Conservation (phyloP, 2,113 vertebrate genomes). For the Pholis gunnellus region DNA sequence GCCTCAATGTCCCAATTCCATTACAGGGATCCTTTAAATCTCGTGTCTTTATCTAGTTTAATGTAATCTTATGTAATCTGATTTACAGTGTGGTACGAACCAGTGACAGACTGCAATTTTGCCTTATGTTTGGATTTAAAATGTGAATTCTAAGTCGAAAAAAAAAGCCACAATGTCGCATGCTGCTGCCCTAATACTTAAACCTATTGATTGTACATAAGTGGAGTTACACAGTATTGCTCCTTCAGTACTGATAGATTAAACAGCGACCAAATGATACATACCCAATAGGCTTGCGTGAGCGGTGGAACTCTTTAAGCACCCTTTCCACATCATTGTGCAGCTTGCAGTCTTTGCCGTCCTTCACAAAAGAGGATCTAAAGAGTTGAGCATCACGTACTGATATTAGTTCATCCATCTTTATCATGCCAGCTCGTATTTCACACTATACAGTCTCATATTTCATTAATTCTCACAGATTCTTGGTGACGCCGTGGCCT, state of each 20-base stretch:
- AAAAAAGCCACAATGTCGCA: neutral
- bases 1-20: conserved; percentile 40
- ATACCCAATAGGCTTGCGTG: conserved; percentile 83
- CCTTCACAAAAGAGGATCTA: conserved; percentile 80
- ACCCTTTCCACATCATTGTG: conserved; percentile 79
- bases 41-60: conserved; percentile 8
- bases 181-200: neutral
- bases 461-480: conserved; percentile 75
- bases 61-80: conserved; percentile 40
- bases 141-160: neutral
- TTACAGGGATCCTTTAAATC: conserved; percentile 48
- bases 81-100: conserved; percentile 10
- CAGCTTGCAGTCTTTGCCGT: conserved; percentile 83
- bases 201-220: neutral
- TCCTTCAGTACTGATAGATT: neutral
- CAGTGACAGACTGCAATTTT: conserved; percentile 1
- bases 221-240: neutral
- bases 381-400: conserved; percentile 1
- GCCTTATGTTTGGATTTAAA: conserved; percentile 7
- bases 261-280: conserved; percentile 20
- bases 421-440: neutral
- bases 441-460: neutral
- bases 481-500: conserved; percentile 81
- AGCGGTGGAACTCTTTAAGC: conserved; percentile 83
- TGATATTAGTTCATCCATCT: neutral